Percentiles rank a stretch among this genome's conserved stretches.
Evolutionary conservation across 2,797 vertebrate species (phyloP).

Genomic region (Miichthys miiuy): DNA sequence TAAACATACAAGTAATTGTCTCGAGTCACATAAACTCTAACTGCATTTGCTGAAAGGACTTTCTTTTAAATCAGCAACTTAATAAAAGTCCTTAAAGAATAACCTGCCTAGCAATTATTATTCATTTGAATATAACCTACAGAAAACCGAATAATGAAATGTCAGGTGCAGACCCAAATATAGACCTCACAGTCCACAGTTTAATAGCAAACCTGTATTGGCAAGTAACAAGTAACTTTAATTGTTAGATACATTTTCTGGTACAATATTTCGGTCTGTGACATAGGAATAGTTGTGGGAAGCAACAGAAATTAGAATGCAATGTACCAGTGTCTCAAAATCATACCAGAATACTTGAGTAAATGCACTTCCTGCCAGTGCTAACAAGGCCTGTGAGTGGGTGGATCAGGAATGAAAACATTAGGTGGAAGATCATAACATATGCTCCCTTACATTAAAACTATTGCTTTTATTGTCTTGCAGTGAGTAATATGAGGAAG

Average conservation of each 20-base stretch:
- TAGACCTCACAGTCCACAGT: background rate
- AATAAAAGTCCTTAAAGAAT: background rate
- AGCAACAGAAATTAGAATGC: background rate
- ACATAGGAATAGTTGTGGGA: background rate
- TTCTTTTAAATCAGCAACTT: background rate
- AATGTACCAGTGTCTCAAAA: background rate
- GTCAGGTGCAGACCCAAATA: background rate
- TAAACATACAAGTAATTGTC: background rate
- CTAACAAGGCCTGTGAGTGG: background rate
- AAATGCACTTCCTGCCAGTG: background rate
- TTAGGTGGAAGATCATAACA: background rate
- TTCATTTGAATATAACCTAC: background rate
- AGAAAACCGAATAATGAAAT: background rate
- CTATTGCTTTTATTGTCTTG: constrained; percentile 40
- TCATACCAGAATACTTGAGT: background rate
- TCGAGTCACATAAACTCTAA: background rate
- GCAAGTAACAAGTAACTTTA: background rate
- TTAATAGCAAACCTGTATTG: background rate
- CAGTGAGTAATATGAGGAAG: constrained; percentile 87
- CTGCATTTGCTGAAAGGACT: background rate
- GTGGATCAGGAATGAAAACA: background rate
- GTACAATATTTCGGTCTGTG: background rate
- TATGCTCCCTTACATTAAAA: constrained; percentile 7
- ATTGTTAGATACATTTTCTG: background rate
- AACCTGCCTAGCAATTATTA: background rate